A percentile compares a stretch with the other conserved stretches of the same genome.
Evolutionary conservation across 2,888 invertebrate species (phyloP).

Genomic region (Drosophila parthenogenetica): DNA sequence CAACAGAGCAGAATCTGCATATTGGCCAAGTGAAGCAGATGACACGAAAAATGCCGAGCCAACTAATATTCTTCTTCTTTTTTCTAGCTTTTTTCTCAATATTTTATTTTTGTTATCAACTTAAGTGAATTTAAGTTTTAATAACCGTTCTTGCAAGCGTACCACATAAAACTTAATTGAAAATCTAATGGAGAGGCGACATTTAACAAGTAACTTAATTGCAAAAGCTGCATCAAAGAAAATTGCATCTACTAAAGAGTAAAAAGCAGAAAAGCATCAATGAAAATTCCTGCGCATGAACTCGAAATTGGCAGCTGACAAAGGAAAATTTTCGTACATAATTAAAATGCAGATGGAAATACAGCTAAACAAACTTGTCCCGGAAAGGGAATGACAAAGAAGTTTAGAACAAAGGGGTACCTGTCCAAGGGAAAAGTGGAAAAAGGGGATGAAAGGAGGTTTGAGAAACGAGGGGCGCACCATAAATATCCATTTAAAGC

Average conservation of each 20-base stretch:
- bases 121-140: constrained; percentile 78
- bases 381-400: constrained; percentile 24
- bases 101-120: constrained; percentile 38
- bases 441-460: neutral
- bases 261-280: neutral
- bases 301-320: constrained; percentile 23
- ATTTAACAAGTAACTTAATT: constrained; percentile 40
- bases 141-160: constrained; percentile 54
- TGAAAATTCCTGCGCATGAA: constrained; percentile 9
- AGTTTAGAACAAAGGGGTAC: constrained; percentile 34
- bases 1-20: constrained; percentile 46
- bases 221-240: constrained; percentile 47
- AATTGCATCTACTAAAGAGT: constrained; percentile 22
- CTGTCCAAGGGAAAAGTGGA: neutral
- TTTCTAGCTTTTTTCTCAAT: neutral
- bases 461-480: constrained; percentile 19
- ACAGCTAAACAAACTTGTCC: neutral
- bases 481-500: constrained; percentile 75
- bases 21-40: constrained; percentile 56
- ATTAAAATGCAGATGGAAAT: constrained; percentile 45
- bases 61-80: constrained; percentile 39
- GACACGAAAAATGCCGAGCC: constrained; percentile 61
- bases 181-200: constrained; percentile 56
- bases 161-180: constrained; percentile 63
- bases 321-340: constrained; percentile 22